These are phyloP conservation scores for Podarcis cretensis DNA, from an alignment of 2,113 vertebrate species.

Conservation along the genomic window DNA sequence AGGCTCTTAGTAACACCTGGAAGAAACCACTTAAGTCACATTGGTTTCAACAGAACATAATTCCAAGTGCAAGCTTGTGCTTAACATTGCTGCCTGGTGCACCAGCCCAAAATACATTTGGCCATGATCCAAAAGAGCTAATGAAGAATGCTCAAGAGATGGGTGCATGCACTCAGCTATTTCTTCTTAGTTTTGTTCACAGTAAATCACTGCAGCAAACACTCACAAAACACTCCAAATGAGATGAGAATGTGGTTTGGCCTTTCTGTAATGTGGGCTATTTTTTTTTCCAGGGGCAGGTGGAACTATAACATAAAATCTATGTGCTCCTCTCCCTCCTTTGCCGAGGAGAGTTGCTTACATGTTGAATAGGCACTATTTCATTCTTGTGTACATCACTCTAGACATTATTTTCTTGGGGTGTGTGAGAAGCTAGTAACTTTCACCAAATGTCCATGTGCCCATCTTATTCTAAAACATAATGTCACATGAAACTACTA, in stretches of 20 bases:
- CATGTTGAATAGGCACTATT: too few relatives aligned
- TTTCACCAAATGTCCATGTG: background rate
- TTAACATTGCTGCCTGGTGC: background rate
- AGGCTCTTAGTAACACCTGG: background rate
- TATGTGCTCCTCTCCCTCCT: background rate
- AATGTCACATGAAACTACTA: background rate
- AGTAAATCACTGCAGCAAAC: background rate
- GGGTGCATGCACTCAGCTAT: background rate
- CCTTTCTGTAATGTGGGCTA: background rate
- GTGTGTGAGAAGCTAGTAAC: background rate
- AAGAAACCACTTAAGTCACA: background rate
- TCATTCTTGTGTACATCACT: background rate
- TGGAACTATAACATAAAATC: background rate
- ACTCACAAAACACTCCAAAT: background rate
- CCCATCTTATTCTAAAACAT: background rate
- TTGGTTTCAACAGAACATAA: slow-evolving; percentile 1
- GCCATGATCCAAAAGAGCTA: background rate
- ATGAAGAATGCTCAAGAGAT: background rate
- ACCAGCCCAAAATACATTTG: background rate
- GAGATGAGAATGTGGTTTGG: background rate
- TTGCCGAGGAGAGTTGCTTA: background rate
- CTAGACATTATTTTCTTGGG: background rate
- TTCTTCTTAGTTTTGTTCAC: background rate
- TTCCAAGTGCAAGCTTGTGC: background rate
- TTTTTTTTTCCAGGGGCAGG: background rate